Base-by-base conservation (phyloP, 2,888 invertebrate species). In the Rhabditoides inermis region DNA sequence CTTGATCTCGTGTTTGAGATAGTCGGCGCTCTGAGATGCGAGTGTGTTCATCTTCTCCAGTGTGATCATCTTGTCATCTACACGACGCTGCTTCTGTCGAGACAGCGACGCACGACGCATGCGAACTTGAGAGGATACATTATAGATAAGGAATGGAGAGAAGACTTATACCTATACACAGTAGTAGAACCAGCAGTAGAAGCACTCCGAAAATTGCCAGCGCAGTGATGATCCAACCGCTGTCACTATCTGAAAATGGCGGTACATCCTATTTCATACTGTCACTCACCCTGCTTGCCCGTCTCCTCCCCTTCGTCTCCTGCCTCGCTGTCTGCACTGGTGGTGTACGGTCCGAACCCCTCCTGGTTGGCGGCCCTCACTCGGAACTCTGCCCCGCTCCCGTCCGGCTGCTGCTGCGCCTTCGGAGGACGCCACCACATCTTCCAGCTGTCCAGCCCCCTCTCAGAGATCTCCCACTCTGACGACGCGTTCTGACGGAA, bases 401-500 rank as follows among this genome's bases (percentile, higher is more conserved):
- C 10, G 39, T 39, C 40, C n/a, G 40, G n/a, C 41, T 49, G 30
- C 15, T 42, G 54, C 39, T 63, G 57, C 18, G 63, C 51, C 45
- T 61, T 61, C 2, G 60, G 61, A 4, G 68, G 65, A 46, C 69
- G 55, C 68, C 71, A 71, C 60, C 63, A 65, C 27, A 63, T 37
- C 42, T 63, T 60, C 57, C 67, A 65, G 2, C 65, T 64, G 44
- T 70, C 69, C 32, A 73, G 50, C 3, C 73, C 73, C 10, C 73
- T 37, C 35, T 74, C 74, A 18, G 73, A 73, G 27, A 75, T 74
- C 48, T 74, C 72, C 74, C 74, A 74, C 37, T 74, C 74, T 1
- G 70, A 55, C 2, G 73, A 69, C 32, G 60, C 58, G 48, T 73
- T 72, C 12, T 52, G 57, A 23, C 69, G 49, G 37, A 56, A 54